A percentile compares a stretch with the other conserved stretches of the same genome.
Evolutionary conservation across 2,888 invertebrate species (phyloP).

Genomic region (Pyrocoelia pectoralis): DNA sequence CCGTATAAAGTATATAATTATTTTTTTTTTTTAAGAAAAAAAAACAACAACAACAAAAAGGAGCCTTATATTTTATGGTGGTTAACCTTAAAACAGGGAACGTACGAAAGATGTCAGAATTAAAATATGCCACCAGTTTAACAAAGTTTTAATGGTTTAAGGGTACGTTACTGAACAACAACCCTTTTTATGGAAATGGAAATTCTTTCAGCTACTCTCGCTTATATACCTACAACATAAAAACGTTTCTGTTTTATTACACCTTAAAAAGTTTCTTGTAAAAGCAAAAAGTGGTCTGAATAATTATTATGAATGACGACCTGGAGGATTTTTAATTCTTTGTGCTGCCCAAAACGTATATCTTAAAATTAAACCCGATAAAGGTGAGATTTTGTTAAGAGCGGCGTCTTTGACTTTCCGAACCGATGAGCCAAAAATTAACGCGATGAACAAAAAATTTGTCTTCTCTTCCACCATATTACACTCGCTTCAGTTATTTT

Average conservation of each 20-base stretch:
- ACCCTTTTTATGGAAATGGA: conserved; percentile 35
- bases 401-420: conserved; percentile 59
- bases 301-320: conserved; percentile 3
- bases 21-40: not conserved
- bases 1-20: conserved; percentile 1
- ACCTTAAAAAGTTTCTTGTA: conserved; percentile 10
- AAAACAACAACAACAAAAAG: too few relatives aligned
- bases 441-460: conserved; percentile 46
- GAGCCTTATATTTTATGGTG: conserved; percentile 2
- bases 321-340: conserved; percentile 18
- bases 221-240: not conserved
- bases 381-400: conserved; percentile 37
- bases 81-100: conserved; percentile 14
- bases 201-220: conserved; percentile 25
- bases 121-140: conserved; percentile 25
- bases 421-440: conserved; percentile 56
- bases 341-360: not conserved
- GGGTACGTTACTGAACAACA: conserved; percentile 24
- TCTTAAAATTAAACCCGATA: conserved; percentile 15
- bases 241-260: conserved; percentile 19
- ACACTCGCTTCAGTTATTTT: conserved; percentile 43
- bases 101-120: conserved; percentile 31
- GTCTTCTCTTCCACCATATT: conserved; percentile 38
- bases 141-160: conserved; percentile 28
- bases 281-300: not conserved